Evolutionary conservation across 2,797 vertebrate genomes (phyloP), one percentile per base, ranked within the genome.

Genomic region (Dendrocincla tyrannina): DNA sequence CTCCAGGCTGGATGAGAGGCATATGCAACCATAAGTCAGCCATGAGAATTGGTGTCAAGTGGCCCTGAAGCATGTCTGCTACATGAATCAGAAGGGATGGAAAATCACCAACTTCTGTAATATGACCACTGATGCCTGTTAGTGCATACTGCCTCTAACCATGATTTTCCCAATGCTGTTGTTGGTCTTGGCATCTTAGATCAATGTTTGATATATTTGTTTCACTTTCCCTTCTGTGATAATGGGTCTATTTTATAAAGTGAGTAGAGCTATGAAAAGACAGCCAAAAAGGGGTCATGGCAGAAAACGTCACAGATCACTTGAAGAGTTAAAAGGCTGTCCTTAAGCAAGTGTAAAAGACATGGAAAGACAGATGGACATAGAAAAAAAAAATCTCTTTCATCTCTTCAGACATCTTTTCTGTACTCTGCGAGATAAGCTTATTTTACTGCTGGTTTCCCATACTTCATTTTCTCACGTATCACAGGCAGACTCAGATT

Each of bases 321-420:
- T 73, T 62, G 39, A 78, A 81, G 47, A 79, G 47, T 6, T 19
- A 76, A 73, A 89, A 47, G 19, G 2, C 0, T 14, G 52, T 33
- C 33, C 20, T 46, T 32, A 55, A n/a, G 63, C 87, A 82, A 9
- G 3, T 39, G 75, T 37, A 6, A 10, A 64, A 64, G 58, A 44
- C 5, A 25, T 41, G 13, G 25, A 91, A 85, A 52, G 17, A 59
- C 4, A 82, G 20, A 83, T 12, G 37, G 11, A 6, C 13, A 75
- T 37, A 17, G 22, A 32, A 13, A 69, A 75, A 30, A 1, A 13
- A 8, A 59, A 5, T 0, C 0, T 62, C 28, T 41, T 52, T 52
- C 3, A 37, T 47, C 4, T 85, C 50, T 83, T 67, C 32, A 76
- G 35, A 64, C 11, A 15, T 18, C 18, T 15, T 66, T 87, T 39